These are phyloP conservation scores for Geophilus truncorum DNA, from an alignment of 2,888 invertebrate species.

Conservation along the genomic window DNA sequence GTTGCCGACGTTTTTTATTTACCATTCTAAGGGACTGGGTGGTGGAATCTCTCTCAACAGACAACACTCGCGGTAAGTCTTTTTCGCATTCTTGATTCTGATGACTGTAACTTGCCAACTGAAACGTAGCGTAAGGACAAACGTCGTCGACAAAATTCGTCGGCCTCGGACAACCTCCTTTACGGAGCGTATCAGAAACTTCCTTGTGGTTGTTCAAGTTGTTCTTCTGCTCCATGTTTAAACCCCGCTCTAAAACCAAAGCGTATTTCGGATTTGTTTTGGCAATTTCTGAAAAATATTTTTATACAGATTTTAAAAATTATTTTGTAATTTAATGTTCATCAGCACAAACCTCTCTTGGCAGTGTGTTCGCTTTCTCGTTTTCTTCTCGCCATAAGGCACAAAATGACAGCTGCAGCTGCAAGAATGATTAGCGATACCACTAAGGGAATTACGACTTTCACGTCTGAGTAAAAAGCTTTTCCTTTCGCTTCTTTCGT, in stretches of 20 bases:
- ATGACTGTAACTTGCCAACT: constrained; percentile 28
- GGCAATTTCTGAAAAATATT: background rate
- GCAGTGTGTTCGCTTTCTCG: background rate
- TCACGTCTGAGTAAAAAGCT: constrained; percentile 25
- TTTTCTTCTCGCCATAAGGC: background rate
- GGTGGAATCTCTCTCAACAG: background rate
- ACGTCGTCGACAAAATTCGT: constrained; percentile 29
- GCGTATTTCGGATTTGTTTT: constrained; percentile 34
- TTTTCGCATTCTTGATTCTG: background rate
- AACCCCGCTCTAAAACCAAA: constrained; percentile 23
- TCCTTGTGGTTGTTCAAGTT: constrained; percentile 20
- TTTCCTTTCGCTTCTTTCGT: background rate
- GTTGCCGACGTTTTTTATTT: constrained; percentile 17
- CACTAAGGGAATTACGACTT: background rate
- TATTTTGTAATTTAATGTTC: background rate
- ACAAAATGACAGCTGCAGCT: background rate
- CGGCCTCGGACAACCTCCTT: constrained; percentile 5
- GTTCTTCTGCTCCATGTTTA: background rate
- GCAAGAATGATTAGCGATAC: background rate
- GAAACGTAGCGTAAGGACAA: constrained; percentile 35
- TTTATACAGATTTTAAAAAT: background rate
- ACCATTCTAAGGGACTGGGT: background rate
- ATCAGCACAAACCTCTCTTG: background rate
- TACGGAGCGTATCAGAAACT: background rate
- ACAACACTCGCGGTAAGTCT: background rate